Base-by-base conservation (phyloP, 2,113 vertebrate species). In the Syngnathus typhle region DNA sequence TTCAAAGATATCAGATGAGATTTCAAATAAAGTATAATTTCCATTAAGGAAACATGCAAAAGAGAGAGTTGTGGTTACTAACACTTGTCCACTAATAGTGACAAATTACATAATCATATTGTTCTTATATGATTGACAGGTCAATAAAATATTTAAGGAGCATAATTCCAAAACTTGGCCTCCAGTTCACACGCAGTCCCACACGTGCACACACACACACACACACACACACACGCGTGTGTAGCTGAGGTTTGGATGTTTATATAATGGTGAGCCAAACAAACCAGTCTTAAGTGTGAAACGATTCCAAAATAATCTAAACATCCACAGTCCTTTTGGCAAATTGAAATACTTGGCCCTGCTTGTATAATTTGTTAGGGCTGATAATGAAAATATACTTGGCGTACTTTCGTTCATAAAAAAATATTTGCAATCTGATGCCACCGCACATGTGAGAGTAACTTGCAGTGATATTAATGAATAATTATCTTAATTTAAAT, bases 241-340 rank as follows among this genome's bases (percentile, higher is more conserved):
- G 78, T 80, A 77, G 80, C 73, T 78, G 80, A 87, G 70, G 65
- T 80, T 77, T 77, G 65, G 72, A 80, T 77, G 77, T 87, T 84
- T 87, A 81, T 72, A 70, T 60, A 77, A 65, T 75, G 15, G 16
- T 16, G 75, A 75, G 78, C 60, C 75, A 83, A 88, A 83, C 85
- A 85, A 88, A 87, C 83, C 49, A n/a, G 60, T 37, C 63, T 61
- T 54, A 80, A 86, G 86, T 88, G 86, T 77, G 79, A 87, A 72
- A 74, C 79, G 78, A 70, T 84, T 82, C 60, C 74, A 68, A 81
- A 84, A 85, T 82, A 84, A 61, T 41, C 19, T 21, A 61, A 61
- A 61, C 12, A 88, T 83, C 75, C 70, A 64, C 38, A 61, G 0
- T 41, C 44, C 58, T 65, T 58, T 70, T 72, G 43, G 69, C 79